These are phyloP conservation scores for Chelmon rostratus DNA, from an alignment of 2,797 vertebrate genomes.

Conservation along the genomic window DNA sequence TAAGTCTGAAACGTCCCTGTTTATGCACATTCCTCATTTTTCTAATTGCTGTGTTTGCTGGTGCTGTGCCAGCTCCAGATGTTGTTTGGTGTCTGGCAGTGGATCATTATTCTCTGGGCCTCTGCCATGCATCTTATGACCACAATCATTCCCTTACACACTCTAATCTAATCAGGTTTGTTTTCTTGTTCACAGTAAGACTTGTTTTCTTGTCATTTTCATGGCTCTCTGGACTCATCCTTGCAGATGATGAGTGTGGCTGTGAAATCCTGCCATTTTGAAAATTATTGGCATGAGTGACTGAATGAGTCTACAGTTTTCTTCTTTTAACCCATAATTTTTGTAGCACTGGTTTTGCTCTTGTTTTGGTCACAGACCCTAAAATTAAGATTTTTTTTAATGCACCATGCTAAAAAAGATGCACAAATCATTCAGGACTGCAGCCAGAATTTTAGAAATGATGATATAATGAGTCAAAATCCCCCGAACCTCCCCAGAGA, in stretches of 20 bases:
- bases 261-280: constrained; percentile 47
- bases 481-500: neutral
- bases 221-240: constrained; percentile 24
- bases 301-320: constrained; percentile 8
- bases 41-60: constrained; percentile 21
- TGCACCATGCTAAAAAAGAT: no score
- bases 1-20: neutral
- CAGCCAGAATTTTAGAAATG: neutral
- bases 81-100: constrained; percentile 43
- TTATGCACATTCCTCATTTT: constrained; percentile 3
- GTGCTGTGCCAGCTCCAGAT: constrained; percentile 53
- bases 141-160: neutral
- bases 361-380: neutral
- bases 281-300: constrained; percentile 17
- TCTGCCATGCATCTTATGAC: constrained; percentile 23
- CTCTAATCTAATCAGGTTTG: constrained; percentile 33
- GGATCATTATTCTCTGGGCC: constrained; percentile 41
- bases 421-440: no score
- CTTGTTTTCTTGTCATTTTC: constrained; percentile 23
- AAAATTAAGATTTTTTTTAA: neutral
- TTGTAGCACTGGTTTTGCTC: neutral
- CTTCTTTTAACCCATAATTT: neutral
- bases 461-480: neutral
- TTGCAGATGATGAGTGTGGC: constrained; percentile 26
- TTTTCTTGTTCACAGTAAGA: constrained; percentile 10